Evolutionary conservation across 2,888 invertebrate genomes (phyloP), one percentile per base, ranked within the genome.

Genomic region (Oscheius sp.): DNA sequence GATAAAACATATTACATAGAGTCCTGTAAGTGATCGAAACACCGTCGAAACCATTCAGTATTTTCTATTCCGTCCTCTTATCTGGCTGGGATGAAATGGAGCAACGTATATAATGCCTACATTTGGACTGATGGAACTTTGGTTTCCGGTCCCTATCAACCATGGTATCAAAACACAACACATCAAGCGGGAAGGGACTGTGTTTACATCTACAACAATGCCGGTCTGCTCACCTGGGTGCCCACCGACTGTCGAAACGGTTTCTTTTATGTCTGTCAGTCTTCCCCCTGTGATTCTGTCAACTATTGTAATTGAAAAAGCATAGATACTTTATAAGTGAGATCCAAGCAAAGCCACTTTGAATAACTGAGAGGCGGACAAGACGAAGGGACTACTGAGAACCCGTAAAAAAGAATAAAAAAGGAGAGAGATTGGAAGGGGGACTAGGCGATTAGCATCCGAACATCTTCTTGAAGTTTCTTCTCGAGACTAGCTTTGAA

Each of bases 381-480:
- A 24, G 47, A 47, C 47, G 12, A 20, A 14, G 22, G 24, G 24
- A 41, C 12, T 41, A 41, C 22, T 20, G 47, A 28, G 17, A n/a
- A 44, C 24, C 57, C 41, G 44, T 28, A 33, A 20, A 32, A 33
- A n/a, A 14, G n/a, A 32, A 54, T 6, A 14, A n/a, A 44, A 22
- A 22, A 38, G 38, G 14, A 57, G 36, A 17, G 36, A 17, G 38
- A 54, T 17, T 17, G 54, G 38, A 17, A 12, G 6, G 22, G 6
- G 28, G 28, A 9, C 49, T 62, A 62, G 33, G 62, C 49, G 9
- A 57, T 22, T 17, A 66, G 20, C 9, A 28, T 36, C n/a, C 57
- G 66, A 12, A 68, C 51, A 47, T 69, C 69, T 20, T 69, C 65
- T 38, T 64, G 36, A 30, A 49, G 45, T 33, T 69, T 69, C 45